These are phyloP conservation scores for Avahi laniger DNA, from an alignment of 2,797 vertebrate genomes.

Conservation along the genomic window DNA sequence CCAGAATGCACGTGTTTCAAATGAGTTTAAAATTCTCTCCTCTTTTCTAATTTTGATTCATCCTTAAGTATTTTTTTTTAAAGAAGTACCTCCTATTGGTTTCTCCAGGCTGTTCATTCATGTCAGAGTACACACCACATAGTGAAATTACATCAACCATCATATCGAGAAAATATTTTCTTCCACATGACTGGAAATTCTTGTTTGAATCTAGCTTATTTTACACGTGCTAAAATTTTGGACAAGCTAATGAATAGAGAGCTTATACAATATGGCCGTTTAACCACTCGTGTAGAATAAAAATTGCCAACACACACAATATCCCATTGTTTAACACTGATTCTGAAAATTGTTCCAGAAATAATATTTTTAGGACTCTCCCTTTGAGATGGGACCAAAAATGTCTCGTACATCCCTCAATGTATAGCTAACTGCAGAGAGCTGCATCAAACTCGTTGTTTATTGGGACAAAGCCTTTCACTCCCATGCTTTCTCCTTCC, in stretches of 20 bases:
- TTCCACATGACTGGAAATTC: conserved; percentile 20
- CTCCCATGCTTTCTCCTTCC: conserved; percentile 77
- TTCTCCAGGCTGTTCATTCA: not conserved
- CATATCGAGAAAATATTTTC: not conserved
- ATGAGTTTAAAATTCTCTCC: not conserved
- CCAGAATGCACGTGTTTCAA: not conserved
- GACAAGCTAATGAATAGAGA: conserved; percentile 20
- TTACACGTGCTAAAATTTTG: not conserved
- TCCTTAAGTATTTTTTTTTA: not conserved
- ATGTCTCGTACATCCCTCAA: conserved; percentile 65
- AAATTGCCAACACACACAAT: conserved; percentile 73
- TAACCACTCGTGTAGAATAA: conserved; percentile 70
- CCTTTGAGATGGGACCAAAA: conserved; percentile 72
- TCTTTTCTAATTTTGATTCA: not conserved
- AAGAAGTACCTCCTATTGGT: not conserved
- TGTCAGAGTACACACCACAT: not conserved
- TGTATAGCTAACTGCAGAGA: conserved; percentile 73
- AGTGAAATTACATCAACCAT: not conserved
- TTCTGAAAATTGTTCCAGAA: conserved; percentile 79
- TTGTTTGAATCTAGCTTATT: conserved; percentile 50
- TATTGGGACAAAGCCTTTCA: conserved; percentile 75
- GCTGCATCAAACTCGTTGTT: conserved; percentile 71
- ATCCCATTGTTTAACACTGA: conserved; percentile 75
- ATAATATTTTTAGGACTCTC: conserved; percentile 72
- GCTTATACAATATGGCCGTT: conserved; percentile 53